Evolutionary conservation across 2,888 invertebrate species (phyloP).

Genomic region (Xiphydria camelus): DNA sequence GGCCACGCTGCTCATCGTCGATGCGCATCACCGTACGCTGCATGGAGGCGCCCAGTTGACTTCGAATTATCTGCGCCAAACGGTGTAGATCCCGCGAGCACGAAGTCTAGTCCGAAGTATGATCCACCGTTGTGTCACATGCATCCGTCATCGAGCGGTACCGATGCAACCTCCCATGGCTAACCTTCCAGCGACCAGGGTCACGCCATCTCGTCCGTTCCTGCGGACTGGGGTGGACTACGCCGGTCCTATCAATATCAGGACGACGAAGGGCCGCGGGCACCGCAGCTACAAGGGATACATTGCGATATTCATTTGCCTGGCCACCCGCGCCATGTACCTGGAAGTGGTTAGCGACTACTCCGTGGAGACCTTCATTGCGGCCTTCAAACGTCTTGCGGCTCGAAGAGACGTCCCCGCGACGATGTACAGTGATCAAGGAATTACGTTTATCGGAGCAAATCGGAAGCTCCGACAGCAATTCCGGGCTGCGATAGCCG

Average conservation of each 20-base stretch:
- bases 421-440: constrained; percentile 34
- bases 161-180: constrained; percentile 9
- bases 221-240: constrained; percentile 13
- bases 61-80: not conserved
- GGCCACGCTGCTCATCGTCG: not conserved
- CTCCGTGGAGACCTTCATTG: constrained; percentile 31
- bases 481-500: not conserved
- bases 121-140: not conserved
- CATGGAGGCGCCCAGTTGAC: not conserved
- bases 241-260: constrained; percentile 14
- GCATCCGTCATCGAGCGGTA: not conserved
- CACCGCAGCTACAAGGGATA: constrained; percentile 13
- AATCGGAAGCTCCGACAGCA: constrained; percentile 14
- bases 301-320: constrained; percentile 20
- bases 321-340: constrained; percentile 24
- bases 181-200: constrained; percentile 7
- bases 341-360: constrained; percentile 25
- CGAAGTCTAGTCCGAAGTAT: not conserved
- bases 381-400: constrained; percentile 30
- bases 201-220: constrained; percentile 9
- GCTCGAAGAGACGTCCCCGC: constrained; percentile 28
- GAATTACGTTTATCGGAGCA: constrained; percentile 38
- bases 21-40: not conserved
- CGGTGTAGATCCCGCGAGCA: not conserved
- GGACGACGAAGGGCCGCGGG: not conserved